phyloP scores from a whole-genome alignment of 2,888 invertebrate genomes.

The Tenthredo notha region DNA sequence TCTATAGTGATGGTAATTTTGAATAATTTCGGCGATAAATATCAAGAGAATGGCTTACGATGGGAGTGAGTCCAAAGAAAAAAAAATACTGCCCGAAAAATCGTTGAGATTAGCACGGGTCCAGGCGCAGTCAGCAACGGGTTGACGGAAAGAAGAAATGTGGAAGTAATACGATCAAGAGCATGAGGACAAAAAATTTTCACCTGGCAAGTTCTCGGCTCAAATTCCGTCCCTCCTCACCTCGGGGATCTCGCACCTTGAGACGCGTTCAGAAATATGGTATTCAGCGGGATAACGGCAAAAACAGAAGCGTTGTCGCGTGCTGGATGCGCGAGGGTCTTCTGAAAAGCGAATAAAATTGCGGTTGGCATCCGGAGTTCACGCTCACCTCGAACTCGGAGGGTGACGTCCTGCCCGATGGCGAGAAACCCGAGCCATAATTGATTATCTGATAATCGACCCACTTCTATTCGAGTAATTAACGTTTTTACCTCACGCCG shows the following conservation, averaged over 20 bases:
- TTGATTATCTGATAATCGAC: conserved; percentile 46
- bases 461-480: conserved; percentile 28
- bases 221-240: conserved; percentile 54
- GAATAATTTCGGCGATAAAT: background rate
- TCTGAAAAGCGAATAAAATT: conserved; percentile 47
- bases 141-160: conserved; percentile 28
- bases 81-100: background rate
- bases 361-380: conserved; percentile 37
- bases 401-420: background rate
- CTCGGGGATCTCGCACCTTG: conserved; percentile 31
- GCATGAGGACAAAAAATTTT: conserved; percentile 34
- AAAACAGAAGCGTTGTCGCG: conserved; percentile 41
- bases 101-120: background rate
- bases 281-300: conserved; percentile 31
- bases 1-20: background rate
- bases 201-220: conserved; percentile 55
- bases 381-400: background rate
- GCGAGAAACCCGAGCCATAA: conserved; percentile 41
- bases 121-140: background rate
- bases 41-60: background rate
- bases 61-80: conserved; percentile 9
- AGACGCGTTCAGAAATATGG: conserved; percentile 42
- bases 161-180: conserved; percentile 31
- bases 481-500: conserved; percentile 27
- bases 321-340: conserved; percentile 25